Conservation (phyloP, 2,113 vertebrate genomes). For the Carlito syrichta region DNA sequence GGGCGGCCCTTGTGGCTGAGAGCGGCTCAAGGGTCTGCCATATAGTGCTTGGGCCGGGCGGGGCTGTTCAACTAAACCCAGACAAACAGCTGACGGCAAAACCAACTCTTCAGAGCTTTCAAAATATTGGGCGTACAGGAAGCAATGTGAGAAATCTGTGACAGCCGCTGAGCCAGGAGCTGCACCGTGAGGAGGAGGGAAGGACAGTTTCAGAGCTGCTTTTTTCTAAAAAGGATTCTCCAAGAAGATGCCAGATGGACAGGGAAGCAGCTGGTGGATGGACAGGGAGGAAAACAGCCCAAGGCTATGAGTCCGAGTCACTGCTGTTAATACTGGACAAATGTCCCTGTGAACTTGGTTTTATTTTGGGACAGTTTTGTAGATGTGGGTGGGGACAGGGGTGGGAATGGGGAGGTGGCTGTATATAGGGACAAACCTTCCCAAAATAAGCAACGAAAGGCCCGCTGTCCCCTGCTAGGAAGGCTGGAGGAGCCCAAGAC, state of each 20-base stretch:
- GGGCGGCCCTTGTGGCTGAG: neutral
- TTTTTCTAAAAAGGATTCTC: neutral
- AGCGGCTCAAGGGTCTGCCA: neutral
- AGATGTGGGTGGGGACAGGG: neutral
- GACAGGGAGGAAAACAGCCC: accelerated
- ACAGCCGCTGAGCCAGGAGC: neutral
- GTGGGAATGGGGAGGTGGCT: neutral
- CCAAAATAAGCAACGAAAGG: neutral
- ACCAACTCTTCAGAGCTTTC: neutral
- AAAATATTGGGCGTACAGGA: neutral
- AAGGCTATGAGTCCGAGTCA: neutral
- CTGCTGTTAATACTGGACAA: accelerated
- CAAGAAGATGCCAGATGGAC: neutral
- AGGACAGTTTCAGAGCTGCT: neutral
- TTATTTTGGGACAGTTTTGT: neutral
- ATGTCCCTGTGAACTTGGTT: accelerated
- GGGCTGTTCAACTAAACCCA: neutral
- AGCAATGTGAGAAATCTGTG: neutral
- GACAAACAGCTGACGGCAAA: neutral
- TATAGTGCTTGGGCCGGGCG: neutral
- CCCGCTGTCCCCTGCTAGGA: neutral
- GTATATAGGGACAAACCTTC: neutral
- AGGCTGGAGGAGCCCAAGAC: too few species aligned
- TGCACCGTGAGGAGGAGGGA: neutral
- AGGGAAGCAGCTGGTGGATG: accelerated